Base-by-base conservation (phyloP, 2,888 invertebrate species). In the Athripsodes cinereus region DNA sequence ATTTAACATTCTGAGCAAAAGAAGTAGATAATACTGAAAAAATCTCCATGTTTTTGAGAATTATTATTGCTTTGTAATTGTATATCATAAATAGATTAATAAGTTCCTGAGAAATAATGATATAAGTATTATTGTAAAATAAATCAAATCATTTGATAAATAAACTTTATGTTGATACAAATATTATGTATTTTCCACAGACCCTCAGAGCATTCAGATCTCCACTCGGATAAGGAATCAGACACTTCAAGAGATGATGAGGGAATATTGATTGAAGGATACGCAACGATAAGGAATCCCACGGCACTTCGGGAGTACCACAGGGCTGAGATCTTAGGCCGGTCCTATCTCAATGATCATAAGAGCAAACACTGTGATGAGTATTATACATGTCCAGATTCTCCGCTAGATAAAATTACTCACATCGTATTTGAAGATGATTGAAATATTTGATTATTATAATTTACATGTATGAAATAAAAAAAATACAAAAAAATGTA, bases 381-480 rank as follows among this genome's bases (percentile, higher is more conserved):
- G 3, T 54, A 70, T 2, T 75, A 71, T 65, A 66, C 67, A 2
- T 75, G 75, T 62, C 55, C 67, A 22, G n/a, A 8, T 19, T 64
- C 66, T 2, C 63, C 64, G 2, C 55, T 66, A 21, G 61, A 64
- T 35, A 31, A 47, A 46, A 50, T 65, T 22, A 59, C 65, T 10
- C 47, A 62, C 47, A 49, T 66, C 40, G 52, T 57, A 16, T 40
- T 55, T 59, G 57, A 56, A 16, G 53, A 52, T 18, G 54, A 50
- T 31, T 26, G 26, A 26, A n/a, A n/a, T n/a, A n/a, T n/a, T n/a
- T n/a, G n/a, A n/a, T n/a, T n/a, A n/a, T n/a, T n/a, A n/a, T n/a
- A n/a, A n/a, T n/a, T n/a, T n/a, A n/a, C n/a, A n/a, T n/a, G n/a
- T n/a, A n/a, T n/a, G n/a, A n/a, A n/a, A n/a, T n/a, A n/a, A n/a